phyloP scores from a whole-genome alignment of 2,888 invertebrate species.

The Macrophya annulata region DNA sequence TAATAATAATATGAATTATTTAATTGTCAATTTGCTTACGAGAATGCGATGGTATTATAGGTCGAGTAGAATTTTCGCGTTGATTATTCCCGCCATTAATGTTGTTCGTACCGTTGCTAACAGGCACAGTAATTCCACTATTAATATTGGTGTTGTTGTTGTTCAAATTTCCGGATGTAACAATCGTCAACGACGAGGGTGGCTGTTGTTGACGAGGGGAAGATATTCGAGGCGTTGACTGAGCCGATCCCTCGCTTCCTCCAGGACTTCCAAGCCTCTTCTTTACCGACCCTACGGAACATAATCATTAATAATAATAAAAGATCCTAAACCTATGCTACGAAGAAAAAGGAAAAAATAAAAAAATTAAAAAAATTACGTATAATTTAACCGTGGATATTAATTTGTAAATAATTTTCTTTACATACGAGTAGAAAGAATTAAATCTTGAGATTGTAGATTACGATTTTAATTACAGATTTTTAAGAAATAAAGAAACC shows the following conservation, averaged over 20 bases:
- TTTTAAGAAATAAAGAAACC: background rate
- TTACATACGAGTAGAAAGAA: no score
- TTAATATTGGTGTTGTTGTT: slow-evolving; percentile 10
- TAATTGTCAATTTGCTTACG: slow-evolving; percentile 31
- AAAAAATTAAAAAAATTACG: no score
- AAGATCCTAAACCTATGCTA: background rate
- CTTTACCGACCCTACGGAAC: slow-evolving; percentile 49
- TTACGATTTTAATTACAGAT: background rate
- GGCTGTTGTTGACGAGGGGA: slow-evolving; percentile 56
- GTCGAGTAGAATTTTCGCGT: slow-evolving; percentile 33
- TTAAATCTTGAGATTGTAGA: no score
- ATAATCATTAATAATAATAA: background rate
- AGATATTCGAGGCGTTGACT: slow-evolving; percentile 52
- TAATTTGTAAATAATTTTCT: no score
- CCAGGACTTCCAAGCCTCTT: slow-evolving; percentile 57
- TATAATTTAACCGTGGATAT: no score
- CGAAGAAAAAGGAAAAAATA: no score
- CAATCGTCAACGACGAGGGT: slow-evolving; percentile 53
- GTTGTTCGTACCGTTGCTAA: slow-evolving; percentile 11
- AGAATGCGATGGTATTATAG: slow-evolving; percentile 50
- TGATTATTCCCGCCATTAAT: slow-evolving; percentile 38
- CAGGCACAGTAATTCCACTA: no score
- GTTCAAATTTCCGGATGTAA: slow-evolving; percentile 14
- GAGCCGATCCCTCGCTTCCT: slow-evolving; percentile 56
- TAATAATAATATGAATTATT: background rate